Percentiles rank a stretch among this genome's conserved stretches.
Evolutionary conservation across 2,797 vertebrate species (phyloP).

Genomic region (Echeneis naucrates): DNA sequence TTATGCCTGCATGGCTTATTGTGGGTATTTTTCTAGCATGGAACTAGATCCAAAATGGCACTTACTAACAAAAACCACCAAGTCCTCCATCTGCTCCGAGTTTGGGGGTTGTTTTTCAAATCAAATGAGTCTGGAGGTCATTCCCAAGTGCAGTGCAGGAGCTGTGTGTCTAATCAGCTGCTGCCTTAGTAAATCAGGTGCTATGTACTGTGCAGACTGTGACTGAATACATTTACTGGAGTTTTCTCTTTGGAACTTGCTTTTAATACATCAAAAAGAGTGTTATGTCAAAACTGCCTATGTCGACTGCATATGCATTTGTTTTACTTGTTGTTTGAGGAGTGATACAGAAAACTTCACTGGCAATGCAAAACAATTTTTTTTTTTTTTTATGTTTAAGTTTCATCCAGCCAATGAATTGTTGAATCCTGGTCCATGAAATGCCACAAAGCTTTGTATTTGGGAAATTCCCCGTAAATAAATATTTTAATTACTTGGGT

Average conservation of each 20-base stretch:
- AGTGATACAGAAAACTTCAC: no score
- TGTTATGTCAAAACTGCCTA: not conserved
- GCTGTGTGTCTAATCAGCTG: not conserved
- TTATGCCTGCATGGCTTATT: no score
- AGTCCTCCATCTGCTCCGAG: not conserved
- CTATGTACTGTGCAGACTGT: not conserved
- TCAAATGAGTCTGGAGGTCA: slow-evolving; percentile 1
- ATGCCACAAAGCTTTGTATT: no score
- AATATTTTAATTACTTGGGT: not conserved
- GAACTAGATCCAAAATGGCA: not conserved
- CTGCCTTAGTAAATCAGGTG: not conserved
- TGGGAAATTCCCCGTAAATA: not conserved
- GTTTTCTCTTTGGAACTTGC: not conserved
- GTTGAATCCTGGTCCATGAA: not conserved
- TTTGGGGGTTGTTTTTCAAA: no score
- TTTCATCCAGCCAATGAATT: not conserved
- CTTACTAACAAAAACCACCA: not conserved
- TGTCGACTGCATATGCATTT: not conserved
- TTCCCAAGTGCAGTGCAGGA: not conserved
- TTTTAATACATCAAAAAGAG: not conserved
- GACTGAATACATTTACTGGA: not conserved
- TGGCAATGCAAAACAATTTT: no score
- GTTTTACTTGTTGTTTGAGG: not conserved
- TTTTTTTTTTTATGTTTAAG: no score
- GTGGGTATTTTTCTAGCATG: not conserved